Evolutionary conservation across 2,888 invertebrate genomes (phyloP), one percentile per base, ranked within the genome.

Genomic region (Lathronympha strigana): DNA sequence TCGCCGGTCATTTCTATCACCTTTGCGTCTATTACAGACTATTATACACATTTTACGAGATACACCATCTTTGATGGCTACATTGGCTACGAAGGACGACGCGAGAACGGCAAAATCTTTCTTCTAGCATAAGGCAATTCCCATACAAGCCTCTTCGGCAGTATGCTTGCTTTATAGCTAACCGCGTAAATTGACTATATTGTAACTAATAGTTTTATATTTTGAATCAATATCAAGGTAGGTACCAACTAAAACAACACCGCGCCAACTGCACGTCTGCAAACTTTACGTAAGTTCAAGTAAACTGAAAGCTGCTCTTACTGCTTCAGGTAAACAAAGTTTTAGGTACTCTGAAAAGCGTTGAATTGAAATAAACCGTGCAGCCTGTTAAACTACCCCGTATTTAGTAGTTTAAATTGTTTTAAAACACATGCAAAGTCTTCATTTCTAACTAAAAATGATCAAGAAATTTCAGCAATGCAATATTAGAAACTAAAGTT

Each of bases 401-500:
- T n/a, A n/a, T n/a, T n/a, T n/a, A n/a, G n/a, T n/a, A n/a, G n/a
- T 13, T 33, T 13, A 33, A 11, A 2, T 8, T 33, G 33, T 33
- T 33, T 9, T 11, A 33, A 33, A 13, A 11, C 9, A 33, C 28
- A n/a, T n/a, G n/a, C n/a, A 21, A 43, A 19, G 4, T 43, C 40
- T 19, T 15, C 5, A 19, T 31, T 3, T 4, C 19, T 43, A 17
- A 11, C 43, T 19, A n/a, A n/a, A n/a, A n/a, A n/a, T n/a, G n/a
- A n/a, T n/a, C n/a, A n/a, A n/a, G n/a, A n/a, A 43, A 21, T 9
- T 43, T 4, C 9, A 21, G 21, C 5, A 38, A 2, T 2, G 40
- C 6, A 31, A 58, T 47, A 62, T 45, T 58, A 45, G 21, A 64
- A 64, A 58, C 28, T 51, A 51, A 58, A 64, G 43, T 17, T 25